These are phyloP conservation scores for Diadromus collaris DNA, from an alignment of 2,888 invertebrate genomes.

Conservation along the genomic window DNA sequence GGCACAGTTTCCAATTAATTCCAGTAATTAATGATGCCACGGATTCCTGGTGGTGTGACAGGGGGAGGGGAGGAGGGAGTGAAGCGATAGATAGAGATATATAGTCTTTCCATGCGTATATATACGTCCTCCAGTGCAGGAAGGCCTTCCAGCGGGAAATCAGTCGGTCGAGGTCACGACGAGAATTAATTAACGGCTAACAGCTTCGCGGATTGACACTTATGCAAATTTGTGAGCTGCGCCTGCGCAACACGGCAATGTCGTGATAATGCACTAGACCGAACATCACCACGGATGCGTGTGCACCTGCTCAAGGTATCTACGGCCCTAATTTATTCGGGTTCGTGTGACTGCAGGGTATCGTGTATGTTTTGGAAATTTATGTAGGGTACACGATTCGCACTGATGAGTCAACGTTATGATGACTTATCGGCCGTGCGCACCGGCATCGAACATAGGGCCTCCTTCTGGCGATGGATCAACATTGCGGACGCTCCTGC, in stretches of 20 bases:
- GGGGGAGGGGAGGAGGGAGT: conserved; percentile 33
- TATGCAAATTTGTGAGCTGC: conserved; percentile 53
- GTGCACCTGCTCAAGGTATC: conserved; percentile 38
- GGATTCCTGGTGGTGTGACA: conserved; percentile 58
- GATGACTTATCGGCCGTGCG: too few relatives aligned
- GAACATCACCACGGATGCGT: conserved; percentile 44
- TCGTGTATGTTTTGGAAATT: too few relatives aligned
- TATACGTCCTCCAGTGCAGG: conserved; percentile 8
- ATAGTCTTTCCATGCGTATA: conserved; percentile 3
- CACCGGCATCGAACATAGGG: too few relatives aligned
- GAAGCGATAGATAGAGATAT: conserved; percentile 35
- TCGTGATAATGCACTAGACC: conserved; percentile 38
- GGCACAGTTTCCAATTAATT: conserved; percentile 63
- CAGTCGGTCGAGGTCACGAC: conserved; percentile 60
- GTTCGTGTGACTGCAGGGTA: too few relatives aligned
- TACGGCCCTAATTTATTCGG: conserved; percentile 51
- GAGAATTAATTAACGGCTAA: conserved; percentile 61
- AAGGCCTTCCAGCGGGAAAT: conserved; percentile 59
- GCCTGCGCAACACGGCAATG: conserved; percentile 28
- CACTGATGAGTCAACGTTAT: too few relatives aligned
- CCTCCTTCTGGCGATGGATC: too few relatives aligned
- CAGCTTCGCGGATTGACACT: conserved; percentile 61
- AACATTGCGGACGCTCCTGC: too few relatives aligned
- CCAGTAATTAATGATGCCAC: conserved; percentile 62
- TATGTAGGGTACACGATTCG: too few relatives aligned